These are phyloP conservation scores for Serilophus lunatus DNA, from an alignment of 2,113 vertebrate species.

Conservation along the genomic window DNA sequence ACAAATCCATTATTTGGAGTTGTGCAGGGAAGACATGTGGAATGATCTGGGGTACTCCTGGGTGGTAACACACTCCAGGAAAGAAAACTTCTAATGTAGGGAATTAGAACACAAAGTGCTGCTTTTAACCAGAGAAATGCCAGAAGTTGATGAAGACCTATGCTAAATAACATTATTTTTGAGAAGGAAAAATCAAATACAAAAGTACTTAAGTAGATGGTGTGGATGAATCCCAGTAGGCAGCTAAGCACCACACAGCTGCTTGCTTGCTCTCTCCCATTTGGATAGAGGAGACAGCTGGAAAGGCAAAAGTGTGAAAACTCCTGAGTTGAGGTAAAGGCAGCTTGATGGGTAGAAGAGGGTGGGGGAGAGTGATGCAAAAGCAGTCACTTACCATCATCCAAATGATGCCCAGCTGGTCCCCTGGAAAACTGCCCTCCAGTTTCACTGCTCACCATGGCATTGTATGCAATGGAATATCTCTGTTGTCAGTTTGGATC, in stretches of 20 bases:
- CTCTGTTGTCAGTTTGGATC: background rate
- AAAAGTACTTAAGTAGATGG: background rate
- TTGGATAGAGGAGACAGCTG: background rate
- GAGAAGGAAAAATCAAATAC: background rate
- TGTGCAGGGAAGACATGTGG: background rate
- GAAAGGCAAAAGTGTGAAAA: background rate
- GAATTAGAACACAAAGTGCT: background rate
- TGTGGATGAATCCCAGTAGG: background rate
- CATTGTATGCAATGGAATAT: background rate
- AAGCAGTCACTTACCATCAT: background rate
- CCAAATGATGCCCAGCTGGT: background rate
- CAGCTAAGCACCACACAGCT: background rate
- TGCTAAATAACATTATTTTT: background rate
- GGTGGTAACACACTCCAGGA: background rate
- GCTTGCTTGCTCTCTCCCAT: accelerated
- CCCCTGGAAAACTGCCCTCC: background rate
- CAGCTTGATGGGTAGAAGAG: background rate
- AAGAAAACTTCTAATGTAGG: background rate
- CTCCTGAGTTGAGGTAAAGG: background rate
- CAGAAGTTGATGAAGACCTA: background rate
- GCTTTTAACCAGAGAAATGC: background rate
- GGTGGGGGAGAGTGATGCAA: background rate
- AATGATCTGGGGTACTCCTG: background rate
- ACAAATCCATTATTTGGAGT: background rate
- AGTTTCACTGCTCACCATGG: background rate